Conservation (phyloP, 2,888 invertebrate genomes). For the Cosmorhoe ocellata region DNA sequence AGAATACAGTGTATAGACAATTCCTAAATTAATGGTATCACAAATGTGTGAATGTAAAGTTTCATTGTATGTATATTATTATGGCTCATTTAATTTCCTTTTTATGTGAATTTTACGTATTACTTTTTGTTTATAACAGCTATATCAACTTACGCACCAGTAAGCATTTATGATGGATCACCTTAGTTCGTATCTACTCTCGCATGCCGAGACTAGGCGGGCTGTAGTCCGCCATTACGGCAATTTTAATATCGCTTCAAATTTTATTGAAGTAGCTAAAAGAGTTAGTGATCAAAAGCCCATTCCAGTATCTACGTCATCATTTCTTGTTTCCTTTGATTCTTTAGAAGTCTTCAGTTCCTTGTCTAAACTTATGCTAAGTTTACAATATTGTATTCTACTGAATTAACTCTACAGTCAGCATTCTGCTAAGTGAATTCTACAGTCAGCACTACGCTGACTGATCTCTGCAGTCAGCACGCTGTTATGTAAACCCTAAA, state of each 20-base stretch:
- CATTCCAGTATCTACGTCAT: constrained; percentile 17
- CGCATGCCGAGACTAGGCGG: not conserved
- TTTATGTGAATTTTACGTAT: constrained; percentile 38
- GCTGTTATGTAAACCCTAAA: too few species aligned
- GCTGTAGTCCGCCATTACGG: not conserved
- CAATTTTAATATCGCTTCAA: not conserved
- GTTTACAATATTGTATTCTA: too few species aligned
- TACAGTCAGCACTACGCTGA: too few species aligned
- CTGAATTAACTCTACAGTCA: too few species aligned
- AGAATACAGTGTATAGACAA: constrained; percentile 36
- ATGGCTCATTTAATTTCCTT: constrained; percentile 41
- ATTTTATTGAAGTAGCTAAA: not conserved
- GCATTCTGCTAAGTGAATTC: too few species aligned
- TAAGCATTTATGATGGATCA: constrained; percentile 32
- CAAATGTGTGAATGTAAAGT: constrained; percentile 40
- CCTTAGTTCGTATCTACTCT: constrained; percentile 5
- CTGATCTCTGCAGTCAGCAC: too few species aligned
- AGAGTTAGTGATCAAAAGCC: constrained; percentile 23
- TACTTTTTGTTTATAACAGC: constrained; percentile 24
- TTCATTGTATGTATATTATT: constrained; percentile 36
- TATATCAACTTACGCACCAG: constrained; percentile 27
- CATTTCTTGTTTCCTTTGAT: not conserved
- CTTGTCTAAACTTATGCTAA: too few species aligned
- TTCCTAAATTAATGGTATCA: constrained; percentile 45
- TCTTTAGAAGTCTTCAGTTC: not conserved